Base-by-base conservation (phyloP, 2,797 vertebrate genomes). In the Esox masquinongy region DNA sequence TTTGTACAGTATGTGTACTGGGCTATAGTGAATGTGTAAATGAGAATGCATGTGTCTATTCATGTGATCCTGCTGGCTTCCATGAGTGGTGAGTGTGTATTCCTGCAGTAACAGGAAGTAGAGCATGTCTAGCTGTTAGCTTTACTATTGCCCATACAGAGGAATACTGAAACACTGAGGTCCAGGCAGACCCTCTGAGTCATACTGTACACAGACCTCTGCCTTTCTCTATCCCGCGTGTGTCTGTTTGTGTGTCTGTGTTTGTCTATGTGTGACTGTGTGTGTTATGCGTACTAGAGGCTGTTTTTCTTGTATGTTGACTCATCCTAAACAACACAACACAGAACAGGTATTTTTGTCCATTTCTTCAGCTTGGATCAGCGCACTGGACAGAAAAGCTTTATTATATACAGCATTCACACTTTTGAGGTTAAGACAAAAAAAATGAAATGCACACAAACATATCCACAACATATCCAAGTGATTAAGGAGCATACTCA, bases 161-260 rank as follows among this genome's bases (percentile, higher is more conserved):
- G 76, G 74, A 80, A 88, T 22, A 59, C 56, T 59, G 56, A 59
- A 85, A 82, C 89, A 92, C 77, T 89, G 91, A 90, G 89, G 88
- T 92, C 89, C 90, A 90, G 87, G 80, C 89, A 91, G 90, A 90
- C 87, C 88, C 78, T 86, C 68, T 89, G 89, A 90, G 84, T 91
- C 87, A 86, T 85, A 81, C 87, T 89, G 61, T 77, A 82, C 75
- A 8, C 82, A 83, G 79, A 83, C 83, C 79, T 11, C 80, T 74
- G 73, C 34, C 2, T 74, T 64, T 80, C 77, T 82, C 61, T 47
- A 73, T 34, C 2, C 36, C 80, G 43, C 43, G 53, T 59, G n/a
- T 22, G 53, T 59, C 4, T 59, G 53, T 59, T 16, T 59, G 53
- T 59, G 53, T 59, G 53, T 59, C n/a, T 59, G 53, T 59, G n/a